Percentiles rank a stretch among this genome's conserved stretches.
phyloP scores from a whole-genome alignment of 2,797 vertebrate species.

The Sylvilagus floridanus region DNA sequence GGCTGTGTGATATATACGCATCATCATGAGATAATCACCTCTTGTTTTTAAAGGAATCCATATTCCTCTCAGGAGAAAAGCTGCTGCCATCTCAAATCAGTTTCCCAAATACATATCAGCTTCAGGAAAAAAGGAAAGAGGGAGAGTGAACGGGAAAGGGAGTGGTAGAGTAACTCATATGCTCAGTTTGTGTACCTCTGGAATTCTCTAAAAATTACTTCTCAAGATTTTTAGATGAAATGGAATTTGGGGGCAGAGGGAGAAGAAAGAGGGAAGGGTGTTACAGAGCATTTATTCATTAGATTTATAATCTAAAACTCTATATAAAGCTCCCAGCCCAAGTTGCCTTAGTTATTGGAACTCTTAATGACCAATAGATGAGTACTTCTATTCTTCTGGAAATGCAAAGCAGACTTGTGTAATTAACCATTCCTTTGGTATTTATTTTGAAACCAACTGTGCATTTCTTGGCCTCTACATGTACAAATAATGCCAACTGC shows the following conservation, averaged over 20 bases:
- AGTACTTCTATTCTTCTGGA: constrained; percentile 22
- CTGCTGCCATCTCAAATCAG: neutral
- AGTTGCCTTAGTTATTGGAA: constrained; percentile 18
- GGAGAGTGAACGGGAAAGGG: neutral
- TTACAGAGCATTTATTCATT: neutral
- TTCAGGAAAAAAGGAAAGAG: neutral
- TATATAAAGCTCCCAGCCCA: neutral
- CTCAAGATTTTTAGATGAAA: constrained; percentile 53
- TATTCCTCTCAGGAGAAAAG: neutral
- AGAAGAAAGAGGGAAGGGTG: neutral
- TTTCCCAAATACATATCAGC: neutral
- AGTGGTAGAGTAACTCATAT: neutral
- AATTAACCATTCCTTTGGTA: constrained; percentile 81
- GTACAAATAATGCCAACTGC: constrained; percentile 34
- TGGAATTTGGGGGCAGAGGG: neutral
- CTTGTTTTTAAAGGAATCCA: constrained; percentile 27
- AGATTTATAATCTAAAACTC: neutral
- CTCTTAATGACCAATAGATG: neutral
- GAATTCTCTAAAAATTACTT: constrained; percentile 26
- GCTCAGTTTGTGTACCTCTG: constrained; percentile 22
- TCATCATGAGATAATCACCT: neutral
- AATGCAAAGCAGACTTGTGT: constrained; percentile 77
- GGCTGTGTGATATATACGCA: neutral
- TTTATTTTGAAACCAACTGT: constrained; percentile 83
- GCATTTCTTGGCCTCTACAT: constrained; percentile 53